Base-by-base conservation (phyloP, 2,797 vertebrate species). In the Acomys russatus region DNA sequence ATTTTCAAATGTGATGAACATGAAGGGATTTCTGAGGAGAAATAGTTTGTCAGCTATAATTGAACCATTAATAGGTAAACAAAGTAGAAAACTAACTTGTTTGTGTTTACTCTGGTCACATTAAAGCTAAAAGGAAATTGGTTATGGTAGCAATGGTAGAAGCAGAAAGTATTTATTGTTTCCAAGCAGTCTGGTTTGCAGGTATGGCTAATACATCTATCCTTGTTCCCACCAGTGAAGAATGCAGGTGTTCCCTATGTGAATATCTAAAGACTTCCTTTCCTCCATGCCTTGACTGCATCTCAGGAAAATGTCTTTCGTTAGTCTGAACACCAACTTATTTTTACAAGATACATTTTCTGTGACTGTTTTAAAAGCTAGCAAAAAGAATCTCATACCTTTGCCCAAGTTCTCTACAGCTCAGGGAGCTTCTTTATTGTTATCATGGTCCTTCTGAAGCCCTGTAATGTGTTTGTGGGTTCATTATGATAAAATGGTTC, bases 21-120 rank as follows among this genome's bases (percentile, higher is more conserved):
- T 33, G 80, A 85, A 71, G 66, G 71, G 23, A 59, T 88, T 90
- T 90, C 74, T 77, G 18, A 85, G 61, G 59, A 94, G 38, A 87
- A 91, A 20, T 38, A 4, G 71, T 74, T 59, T 85, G 12, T 30
- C 28, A 63, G 44, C 70, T 92, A 0, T 28, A 11, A 3, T 4
- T 28, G 38, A 86, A 94, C 38, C n/a, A 68, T 44, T 92, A 33
- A 12, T 74, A 76, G 64, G 85, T 92, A 96, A 30, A 7, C 20
- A 78, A 35, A 91, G 70, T 80, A 71, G 33, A 84, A 51, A 6
- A 61, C 49, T 64, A 70, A 38, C 1, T 20, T 25, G 93, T 35
- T 92, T 89, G 76, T 94, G 15, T 61, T 87, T 14, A 61, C 4
- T 44, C 0, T 61, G 14, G 23, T 90, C 63, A 56, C 22, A 59